phyloP scores from a whole-genome alignment of 2,888 invertebrate species.

The Poecilobothrus nobilitatus region DNA sequence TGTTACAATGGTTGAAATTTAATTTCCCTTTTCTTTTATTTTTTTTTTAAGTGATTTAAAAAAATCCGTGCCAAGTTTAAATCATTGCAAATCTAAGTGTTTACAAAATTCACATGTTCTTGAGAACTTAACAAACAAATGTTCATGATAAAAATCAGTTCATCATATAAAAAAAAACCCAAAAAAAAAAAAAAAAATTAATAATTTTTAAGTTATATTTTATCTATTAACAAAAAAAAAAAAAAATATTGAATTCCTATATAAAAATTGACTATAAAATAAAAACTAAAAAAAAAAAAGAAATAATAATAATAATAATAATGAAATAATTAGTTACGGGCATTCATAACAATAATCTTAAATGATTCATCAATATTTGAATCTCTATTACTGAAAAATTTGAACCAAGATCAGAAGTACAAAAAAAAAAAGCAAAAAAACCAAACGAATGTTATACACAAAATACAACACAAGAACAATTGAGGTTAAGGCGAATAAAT shows the following conservation, averaged over 20 bases:
- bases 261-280: not conserved
- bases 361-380: conserved; percentile 6
- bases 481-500: not conserved
- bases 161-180: not conserved
- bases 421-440: too few species aligned
- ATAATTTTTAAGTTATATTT: not conserved
- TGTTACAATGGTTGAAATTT: too few species aligned
- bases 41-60: not conserved
- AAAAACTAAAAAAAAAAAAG: too few species aligned
- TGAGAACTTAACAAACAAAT: not conserved
- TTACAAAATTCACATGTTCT: not conserved
- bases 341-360: not conserved
- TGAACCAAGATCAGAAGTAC: too few species aligned
- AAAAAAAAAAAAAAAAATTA: not conserved
- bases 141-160: conserved; percentile 3
- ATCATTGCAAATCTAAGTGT: not conserved
- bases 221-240: not conserved
- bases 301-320: not conserved
- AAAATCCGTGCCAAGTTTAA: not conserved
- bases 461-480: not conserved
- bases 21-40: too few species aligned
- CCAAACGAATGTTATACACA: too few species aligned
- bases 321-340: not conserved
- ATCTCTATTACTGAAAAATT: not conserved
- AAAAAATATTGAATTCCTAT: not conserved